Percentiles rank a stretch among this genome's conserved stretches.
These are phyloP conservation scores for Enteromius anoplus DNA, from an alignment of 2,797 vertebrate species.

Conservation along the genomic window DNA sequence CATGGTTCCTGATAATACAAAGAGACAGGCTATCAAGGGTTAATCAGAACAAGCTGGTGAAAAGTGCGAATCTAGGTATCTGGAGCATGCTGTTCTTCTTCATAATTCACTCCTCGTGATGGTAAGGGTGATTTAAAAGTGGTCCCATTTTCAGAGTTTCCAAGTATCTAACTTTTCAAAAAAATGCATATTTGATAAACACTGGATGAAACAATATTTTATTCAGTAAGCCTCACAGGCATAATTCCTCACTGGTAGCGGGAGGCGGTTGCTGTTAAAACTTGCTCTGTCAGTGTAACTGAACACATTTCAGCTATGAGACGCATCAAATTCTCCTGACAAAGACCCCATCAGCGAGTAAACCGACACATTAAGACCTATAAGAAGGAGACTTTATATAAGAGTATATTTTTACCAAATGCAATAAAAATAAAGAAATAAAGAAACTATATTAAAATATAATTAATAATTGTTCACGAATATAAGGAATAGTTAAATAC, in stretches of 20 bases:
- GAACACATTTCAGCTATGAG: constrained; percentile 34
- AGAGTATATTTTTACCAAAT: background rate
- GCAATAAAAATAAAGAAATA: too few species aligned
- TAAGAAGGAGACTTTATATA: background rate
- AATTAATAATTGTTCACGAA: background rate
- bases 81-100: constrained; percentile 56
- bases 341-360: constrained; percentile 48
- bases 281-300: constrained; percentile 29
- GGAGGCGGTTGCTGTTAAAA: constrained; percentile 20
- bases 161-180: background rate
- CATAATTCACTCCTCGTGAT: constrained; percentile 32
- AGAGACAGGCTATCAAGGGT: background rate
- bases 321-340: constrained; percentile 54
- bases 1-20: constrained; percentile 1
- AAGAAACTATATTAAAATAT: background rate
- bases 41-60: constrained; percentile 34
- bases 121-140: constrained; percentile 27
- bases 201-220: constrained; percentile 34
- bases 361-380: constrained; percentile 8
- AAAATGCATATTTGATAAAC: constrained; percentile 9
- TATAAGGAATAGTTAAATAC: background rate
- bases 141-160: constrained; percentile 40
- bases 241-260: constrained; percentile 22
- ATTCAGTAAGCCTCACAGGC: constrained; percentile 27
- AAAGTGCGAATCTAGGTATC: constrained; percentile 48